Base-by-base conservation (phyloP, 2,888 invertebrate genomes). In the Nemotelus nigrinus region DNA sequence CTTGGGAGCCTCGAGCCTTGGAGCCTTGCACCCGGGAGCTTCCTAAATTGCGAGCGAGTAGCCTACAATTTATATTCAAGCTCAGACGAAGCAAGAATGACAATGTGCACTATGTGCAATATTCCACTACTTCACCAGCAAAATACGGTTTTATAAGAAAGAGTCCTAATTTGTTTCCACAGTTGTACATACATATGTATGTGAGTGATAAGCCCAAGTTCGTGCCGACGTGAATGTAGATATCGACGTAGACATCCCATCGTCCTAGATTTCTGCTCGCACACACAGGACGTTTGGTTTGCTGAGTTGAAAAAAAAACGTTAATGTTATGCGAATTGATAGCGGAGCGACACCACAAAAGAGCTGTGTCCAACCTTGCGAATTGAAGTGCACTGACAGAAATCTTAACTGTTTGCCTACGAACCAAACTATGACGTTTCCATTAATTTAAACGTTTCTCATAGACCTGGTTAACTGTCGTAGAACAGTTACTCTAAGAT, bases 101-200 rank as follows among this genome's bases (percentile, higher is more conserved):
- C 58, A 72, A 72, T 68, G 74, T 63, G 74, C 74, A 74, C 48
- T 63, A 25, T 63, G 60, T 60, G 63, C 74, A 72, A 44, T 57
- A 58, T 45, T 58, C 58, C 57, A 74, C 74, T 60, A 74, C 63
- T 74, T 63, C 47, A 63, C 74, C 41, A 63, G 74, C 74, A 63
- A 47, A 25, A 48, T 48, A 74, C 41, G 63, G 43, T 10, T 47
- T 60, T 74, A 60, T 60, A 74, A 74, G 47, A 43, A 72, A 44
- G 58, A 63, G 63, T 60, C 50, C 74, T 60, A 74, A 63, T 60
- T 60, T 60, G 60, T 60, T 60, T 2, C 63, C 63, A 63, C 60
- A 53, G 1, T 1, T 25, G 25, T 25, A 25, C 25, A 25, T 25
- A 25, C 25, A 25, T 25, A 25, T 25, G 25, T 43, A 70, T 41